Conservation (phyloP, 2,888 invertebrate genomes). For the Caenorhabditis imperialis region DNA sequence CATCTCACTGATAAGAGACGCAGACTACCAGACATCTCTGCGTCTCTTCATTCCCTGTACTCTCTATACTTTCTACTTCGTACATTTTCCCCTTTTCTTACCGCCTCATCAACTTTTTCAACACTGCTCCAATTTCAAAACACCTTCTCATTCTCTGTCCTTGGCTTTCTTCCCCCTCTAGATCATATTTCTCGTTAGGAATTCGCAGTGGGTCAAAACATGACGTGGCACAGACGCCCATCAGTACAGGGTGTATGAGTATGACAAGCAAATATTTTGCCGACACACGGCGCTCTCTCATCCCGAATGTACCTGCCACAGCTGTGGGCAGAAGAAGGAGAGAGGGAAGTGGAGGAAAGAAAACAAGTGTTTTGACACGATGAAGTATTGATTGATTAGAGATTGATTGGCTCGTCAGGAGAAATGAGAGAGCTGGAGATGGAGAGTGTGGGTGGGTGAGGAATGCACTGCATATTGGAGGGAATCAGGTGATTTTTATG, state of each 20-base stretch:
- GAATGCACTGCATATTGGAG: too few species aligned
- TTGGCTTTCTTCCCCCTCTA: not conserved
- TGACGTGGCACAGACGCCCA: conserved; percentile 17
- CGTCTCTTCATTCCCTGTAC: too few species aligned
- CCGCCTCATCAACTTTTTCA: not conserved
- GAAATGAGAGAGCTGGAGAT: too few species aligned
- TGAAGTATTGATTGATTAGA: conserved; percentile 37
- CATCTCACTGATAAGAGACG: too few species aligned
- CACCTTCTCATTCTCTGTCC: conserved; percentile 4
- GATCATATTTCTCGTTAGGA: conserved; percentile 25
- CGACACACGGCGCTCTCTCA: conserved; percentile 19
- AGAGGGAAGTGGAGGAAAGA: conserved; percentile 15
- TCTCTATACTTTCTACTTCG: not conserved
- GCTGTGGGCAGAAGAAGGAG: conserved; percentile 26
- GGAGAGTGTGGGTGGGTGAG: too few species aligned
- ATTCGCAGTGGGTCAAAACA: conserved; percentile 43
- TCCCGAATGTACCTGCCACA: conserved; percentile 34
- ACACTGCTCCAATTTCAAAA: conserved; percentile 31
- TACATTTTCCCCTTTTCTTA: not conserved
- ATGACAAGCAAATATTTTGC: conserved; percentile 51
- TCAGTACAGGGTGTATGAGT: conserved; percentile 49
- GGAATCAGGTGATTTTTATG: too few species aligned
- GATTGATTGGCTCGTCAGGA: too few species aligned
- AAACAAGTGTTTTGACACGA: conserved; percentile 45
- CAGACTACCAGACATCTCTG: too few species aligned